Evolutionary conservation across 2,888 invertebrate species (phyloP).

Genomic region (Baronia brevicornis): DNA sequence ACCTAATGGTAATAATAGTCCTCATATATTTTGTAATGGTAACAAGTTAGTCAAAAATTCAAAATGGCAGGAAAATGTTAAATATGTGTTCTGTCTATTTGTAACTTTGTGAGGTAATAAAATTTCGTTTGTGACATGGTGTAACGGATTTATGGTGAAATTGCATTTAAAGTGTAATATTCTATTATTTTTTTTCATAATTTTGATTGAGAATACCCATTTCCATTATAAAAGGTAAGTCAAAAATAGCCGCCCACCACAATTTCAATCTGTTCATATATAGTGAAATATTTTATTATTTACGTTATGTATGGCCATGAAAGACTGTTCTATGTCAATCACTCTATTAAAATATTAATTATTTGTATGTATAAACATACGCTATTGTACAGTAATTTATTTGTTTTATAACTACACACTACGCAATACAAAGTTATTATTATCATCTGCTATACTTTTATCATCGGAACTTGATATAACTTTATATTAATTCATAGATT

Average conservation of each 20-base stretch:
- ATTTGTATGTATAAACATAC: too few relatives aligned
- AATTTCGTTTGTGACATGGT: conserved; percentile 56
- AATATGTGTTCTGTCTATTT: conserved; percentile 37
- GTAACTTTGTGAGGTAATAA: conserved; percentile 40
- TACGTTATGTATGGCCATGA: conserved; percentile 10
- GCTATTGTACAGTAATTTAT: conserved; percentile 23
- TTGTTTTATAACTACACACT: conserved; percentile 58
- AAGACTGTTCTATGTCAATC: too few relatives aligned
- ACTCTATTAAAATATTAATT: too few relatives aligned
- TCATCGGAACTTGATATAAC: too few relatives aligned
- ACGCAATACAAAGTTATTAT: conserved; percentile 56
- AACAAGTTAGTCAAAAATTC: conserved; percentile 36
- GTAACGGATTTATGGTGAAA: conserved; percentile 46
- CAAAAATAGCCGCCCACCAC: conserved; percentile 52
- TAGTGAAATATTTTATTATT: conserved; percentile 34
- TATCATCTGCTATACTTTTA: conserved; percentile 39
- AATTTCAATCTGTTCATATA: conserved; percentile 53
- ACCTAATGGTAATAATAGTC: conserved; percentile 14
- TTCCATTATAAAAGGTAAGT: conserved; percentile 42
- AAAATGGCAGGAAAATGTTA: conserved; percentile 57
- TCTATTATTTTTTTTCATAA: conserved; percentile 8
- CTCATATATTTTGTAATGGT: conserved; percentile 20
- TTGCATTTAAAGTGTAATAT: conserved; percentile 21
- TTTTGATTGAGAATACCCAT: not conserved
- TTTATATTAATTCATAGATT: too few relatives aligned